These are phyloP conservation scores for Kryptopterus vitreolus DNA, from an alignment of 2,797 vertebrate species.

Conservation along the genomic window DNA sequence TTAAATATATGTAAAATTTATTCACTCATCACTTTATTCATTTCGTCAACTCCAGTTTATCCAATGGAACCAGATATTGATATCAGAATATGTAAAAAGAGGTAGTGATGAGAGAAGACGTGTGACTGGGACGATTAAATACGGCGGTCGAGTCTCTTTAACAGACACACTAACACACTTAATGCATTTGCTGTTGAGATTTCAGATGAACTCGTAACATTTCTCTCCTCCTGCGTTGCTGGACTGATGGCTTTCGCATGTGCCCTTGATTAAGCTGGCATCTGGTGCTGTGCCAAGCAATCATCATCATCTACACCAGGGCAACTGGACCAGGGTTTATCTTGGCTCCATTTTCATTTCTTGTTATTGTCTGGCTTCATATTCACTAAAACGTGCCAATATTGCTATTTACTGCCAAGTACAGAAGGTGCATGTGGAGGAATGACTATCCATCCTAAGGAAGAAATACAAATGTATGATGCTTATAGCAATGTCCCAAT, in stretches of 20 bases:
- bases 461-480: neutral
- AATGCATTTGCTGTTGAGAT: conserved; percentile 4
- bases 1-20: no score
- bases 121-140: conserved; percentile 1
- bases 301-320: neutral
- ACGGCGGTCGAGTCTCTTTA: neutral
- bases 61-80: neutral
- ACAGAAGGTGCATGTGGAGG: neutral
- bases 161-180: neutral
- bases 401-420: neutral
- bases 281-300: neutral
- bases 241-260: neutral
- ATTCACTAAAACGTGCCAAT: neutral
- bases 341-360: neutral
- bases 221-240: neutral
- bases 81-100: neutral
- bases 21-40: no score
- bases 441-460: neutral
- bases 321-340: neutral
- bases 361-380: neutral
- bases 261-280: neutral
- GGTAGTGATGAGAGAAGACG: neutral
- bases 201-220: conserved; percentile 7
- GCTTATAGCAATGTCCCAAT: neutral
- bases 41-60: neutral